These are phyloP conservation scores for Polydrusus cervinus DNA, from an alignment of 2,888 invertebrate genomes.

Conservation along the genomic window DNA sequence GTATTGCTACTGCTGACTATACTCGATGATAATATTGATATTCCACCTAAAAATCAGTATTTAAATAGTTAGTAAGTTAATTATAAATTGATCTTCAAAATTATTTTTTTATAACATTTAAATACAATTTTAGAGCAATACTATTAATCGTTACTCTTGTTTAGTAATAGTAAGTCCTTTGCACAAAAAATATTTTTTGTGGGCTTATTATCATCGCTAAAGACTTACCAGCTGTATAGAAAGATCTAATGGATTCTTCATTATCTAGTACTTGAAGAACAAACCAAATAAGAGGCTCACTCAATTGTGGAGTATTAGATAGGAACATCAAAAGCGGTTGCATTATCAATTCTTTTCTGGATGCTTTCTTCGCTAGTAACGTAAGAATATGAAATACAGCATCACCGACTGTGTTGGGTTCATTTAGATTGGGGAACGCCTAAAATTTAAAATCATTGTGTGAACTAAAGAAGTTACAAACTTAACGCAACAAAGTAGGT, in stretches of 20 bases:
- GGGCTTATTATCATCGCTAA: not conserved
- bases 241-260: conserved; percentile 82
- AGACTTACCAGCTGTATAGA: conserved; percentile 78
- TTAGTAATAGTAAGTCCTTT: too few species aligned
- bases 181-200: too few species aligned
- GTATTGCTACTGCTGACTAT: conserved; percentile 83
- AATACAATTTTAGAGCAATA: too few species aligned
- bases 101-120: too few species aligned
- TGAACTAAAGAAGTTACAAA: too few species aligned
- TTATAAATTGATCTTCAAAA: not conserved
- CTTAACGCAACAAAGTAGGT: too few species aligned
- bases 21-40: conserved; percentile 85
- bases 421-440: conserved; percentile 70
- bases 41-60: conserved; percentile 72
- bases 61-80: conserved; percentile 17
- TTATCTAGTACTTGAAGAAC: conserved; percentile 86
- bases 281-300: conserved; percentile 90
- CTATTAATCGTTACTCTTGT: too few species aligned
- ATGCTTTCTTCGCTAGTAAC: conserved; percentile 84
- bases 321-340: conserved; percentile 85
- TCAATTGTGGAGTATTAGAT: conserved; percentile 75
- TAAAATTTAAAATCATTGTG: conserved; percentile 60
- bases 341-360: conserved; percentile 83
- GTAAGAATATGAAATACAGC: conserved; percentile 90
- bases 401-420: conserved; percentile 86